Percentiles rank a stretch among this genome's conserved stretches.
phyloP scores from a whole-genome alignment of 2,888 invertebrate genomes.

The Tortrix viridana region DNA sequence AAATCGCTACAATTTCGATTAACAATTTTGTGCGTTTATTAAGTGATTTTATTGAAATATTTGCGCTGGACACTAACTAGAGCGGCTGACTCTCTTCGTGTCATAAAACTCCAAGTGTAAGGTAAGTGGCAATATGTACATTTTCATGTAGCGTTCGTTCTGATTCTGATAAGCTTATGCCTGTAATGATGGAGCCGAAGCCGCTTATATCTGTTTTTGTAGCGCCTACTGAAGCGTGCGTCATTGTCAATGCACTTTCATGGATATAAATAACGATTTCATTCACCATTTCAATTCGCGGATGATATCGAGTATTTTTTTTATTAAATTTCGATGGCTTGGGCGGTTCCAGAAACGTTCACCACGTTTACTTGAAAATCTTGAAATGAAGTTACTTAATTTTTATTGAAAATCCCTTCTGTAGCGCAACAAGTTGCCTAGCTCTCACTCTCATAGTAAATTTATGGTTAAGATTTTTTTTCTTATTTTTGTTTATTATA shows the following conservation, averaged over 20 bases:
- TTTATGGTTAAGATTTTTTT: too few species aligned
- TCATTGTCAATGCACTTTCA: conserved; percentile 48
- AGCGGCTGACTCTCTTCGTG: conserved; percentile 44
- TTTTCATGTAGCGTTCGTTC: conserved; percentile 23
- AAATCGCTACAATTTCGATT: conserved; percentile 45
- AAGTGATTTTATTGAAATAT: conserved; percentile 42
- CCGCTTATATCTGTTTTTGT: conserved; percentile 62
- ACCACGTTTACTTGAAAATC: conserved; percentile 23
- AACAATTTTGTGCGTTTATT: conserved; percentile 35
- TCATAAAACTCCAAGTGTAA: conserved; percentile 38
- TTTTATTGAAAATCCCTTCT: too few species aligned
- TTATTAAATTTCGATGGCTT: conserved; percentile 5
- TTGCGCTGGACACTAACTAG: conserved; percentile 42
- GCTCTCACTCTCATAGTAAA: too few species aligned
- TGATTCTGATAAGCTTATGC: conserved; percentile 47
- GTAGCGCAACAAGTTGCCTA: too few species aligned
- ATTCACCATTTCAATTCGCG: conserved; percentile 40
- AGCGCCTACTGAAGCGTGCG: conserved; percentile 47
- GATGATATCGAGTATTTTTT: conserved; percentile 28
- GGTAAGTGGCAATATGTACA: conserved; percentile 42
- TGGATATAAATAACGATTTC: conserved; percentile 51
- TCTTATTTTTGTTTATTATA: too few species aligned
- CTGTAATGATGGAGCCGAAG: conserved; percentile 67
- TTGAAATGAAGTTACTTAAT: background rate
- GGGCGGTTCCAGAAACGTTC: conserved; percentile 47